Percentiles rank a stretch among this genome's conserved stretches.
These are phyloP conservation scores for Gasteruption jaculator DNA, from an alignment of 2,888 invertebrate species.

Conservation along the genomic window DNA sequence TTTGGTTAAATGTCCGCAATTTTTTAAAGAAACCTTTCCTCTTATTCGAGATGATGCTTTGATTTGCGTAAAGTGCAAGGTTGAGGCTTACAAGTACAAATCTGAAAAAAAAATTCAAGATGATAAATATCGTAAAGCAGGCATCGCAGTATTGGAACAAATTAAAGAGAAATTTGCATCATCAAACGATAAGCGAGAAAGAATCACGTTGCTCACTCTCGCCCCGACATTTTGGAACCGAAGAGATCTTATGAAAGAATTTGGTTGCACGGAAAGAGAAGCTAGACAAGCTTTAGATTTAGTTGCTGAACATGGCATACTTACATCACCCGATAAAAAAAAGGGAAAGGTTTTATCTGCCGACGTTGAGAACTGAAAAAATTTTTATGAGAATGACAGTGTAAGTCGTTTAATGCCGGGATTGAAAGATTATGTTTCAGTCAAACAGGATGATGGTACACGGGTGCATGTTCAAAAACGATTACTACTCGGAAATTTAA, in stretches of 20 bases:
- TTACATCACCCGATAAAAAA: slow-evolving; percentile 12
- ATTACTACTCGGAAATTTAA: slow-evolving; percentile 17
- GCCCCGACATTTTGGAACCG: slow-evolving; percentile 10
- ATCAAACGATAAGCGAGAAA: slow-evolving; percentile 4
- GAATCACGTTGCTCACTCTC: slow-evolving; percentile 4
- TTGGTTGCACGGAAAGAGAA: slow-evolving; percentile 7
- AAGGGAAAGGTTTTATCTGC: slow-evolving; percentile 3
- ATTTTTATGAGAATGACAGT: slow-evolving; percentile 19
- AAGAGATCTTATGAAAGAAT: slow-evolving; percentile 2
- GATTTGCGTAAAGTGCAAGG: no score
- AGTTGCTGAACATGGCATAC: slow-evolving; percentile 13
- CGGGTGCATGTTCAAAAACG: slow-evolving; percentile 12
- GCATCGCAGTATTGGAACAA: slow-evolving; percentile 6
- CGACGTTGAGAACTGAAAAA: slow-evolving; percentile 2
- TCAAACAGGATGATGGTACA: slow-evolving; percentile 12
- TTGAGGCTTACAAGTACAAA: no score
- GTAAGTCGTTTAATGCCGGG: slow-evolving; percentile 20
- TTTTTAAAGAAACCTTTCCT: no score
- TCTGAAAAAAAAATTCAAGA: no score
- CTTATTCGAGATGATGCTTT: no score
- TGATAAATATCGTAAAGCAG: slow-evolving; percentile 9
- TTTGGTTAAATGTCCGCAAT: slow-evolving; percentile 1
- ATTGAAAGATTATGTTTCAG: slow-evolving; percentile 16
- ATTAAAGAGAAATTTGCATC: slow-evolving; percentile 6
- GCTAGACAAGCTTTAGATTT: slow-evolving; percentile 4